Conservation (phyloP, 2,888 invertebrate genomes). For the Lutraria lutraria region DNA sequence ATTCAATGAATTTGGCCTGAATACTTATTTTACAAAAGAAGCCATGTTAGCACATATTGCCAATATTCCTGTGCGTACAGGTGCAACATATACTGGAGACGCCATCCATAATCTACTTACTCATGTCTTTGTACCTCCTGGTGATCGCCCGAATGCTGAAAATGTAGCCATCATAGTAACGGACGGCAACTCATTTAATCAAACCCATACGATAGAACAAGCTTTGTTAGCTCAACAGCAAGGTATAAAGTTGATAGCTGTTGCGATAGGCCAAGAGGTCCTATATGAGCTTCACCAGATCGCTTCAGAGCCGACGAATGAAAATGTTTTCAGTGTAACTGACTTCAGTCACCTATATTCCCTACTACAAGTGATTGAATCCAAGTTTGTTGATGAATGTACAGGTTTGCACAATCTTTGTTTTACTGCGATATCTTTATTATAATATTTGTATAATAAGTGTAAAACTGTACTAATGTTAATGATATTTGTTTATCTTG, state of each 20-base stretch:
- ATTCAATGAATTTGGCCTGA: background rate
- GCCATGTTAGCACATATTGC: conserved; percentile 1
- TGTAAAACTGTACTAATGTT: too few species aligned
- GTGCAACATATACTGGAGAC: conserved; percentile 31
- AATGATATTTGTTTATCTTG: too few species aligned
- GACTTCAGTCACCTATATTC: background rate
- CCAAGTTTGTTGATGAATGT: background rate
- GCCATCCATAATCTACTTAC: conserved; percentile 12
- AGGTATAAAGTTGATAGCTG: conserved; percentile 9
- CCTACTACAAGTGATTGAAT: background rate
- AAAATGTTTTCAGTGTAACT: conserved; percentile 7
- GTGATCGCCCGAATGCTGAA: conserved; percentile 36
- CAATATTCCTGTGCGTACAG: background rate
- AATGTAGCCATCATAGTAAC: conserved; percentile 33
- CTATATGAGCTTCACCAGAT: background rate
- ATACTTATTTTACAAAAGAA: background rate
- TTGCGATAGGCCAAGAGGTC: conserved; percentile 8
- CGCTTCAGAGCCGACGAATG: background rate
- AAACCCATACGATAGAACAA: background rate
- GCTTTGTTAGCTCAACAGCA: background rate
- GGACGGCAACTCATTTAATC: conserved; percentile 21
- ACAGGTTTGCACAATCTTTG: conserved; percentile 12
- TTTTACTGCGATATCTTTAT: too few species aligned
- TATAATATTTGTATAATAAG: too few species aligned
- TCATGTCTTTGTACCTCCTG: background rate